phyloP scores from a whole-genome alignment of 2,888 invertebrate species.

The Hololepta plana region DNA sequence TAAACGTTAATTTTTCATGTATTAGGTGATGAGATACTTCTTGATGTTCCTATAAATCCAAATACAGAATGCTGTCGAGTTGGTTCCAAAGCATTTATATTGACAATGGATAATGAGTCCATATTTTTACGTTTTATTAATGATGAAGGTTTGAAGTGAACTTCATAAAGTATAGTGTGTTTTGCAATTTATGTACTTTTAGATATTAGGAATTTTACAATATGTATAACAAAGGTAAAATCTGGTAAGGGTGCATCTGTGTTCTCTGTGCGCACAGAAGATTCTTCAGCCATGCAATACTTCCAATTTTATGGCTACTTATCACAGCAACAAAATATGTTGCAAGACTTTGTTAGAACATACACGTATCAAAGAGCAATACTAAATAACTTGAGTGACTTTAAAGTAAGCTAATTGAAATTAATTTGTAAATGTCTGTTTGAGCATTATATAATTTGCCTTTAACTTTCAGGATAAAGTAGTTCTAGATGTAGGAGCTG shows the following conservation, averaged over 20 bases:
- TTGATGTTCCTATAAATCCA: slow-evolving; percentile 52
- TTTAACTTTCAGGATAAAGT: slow-evolving; percentile 48
- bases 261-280: slow-evolving; percentile 91
- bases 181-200: slow-evolving; percentile 10
- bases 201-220: slow-evolving; percentile 60
- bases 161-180: slow-evolving; percentile 3
- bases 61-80: slow-evolving; percentile 56
- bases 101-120: slow-evolving; percentile 55
- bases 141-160: slow-evolving; percentile 29
- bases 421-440: background rate
- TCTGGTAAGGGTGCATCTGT: slow-evolving; percentile 60
- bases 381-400: slow-evolving; percentile 80
- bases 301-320: slow-evolving; percentile 99
- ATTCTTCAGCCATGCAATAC: slow-evolving; percentile 96
- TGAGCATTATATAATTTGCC: slow-evolving; percentile 1
- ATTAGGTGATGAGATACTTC: slow-evolving; percentile 26
- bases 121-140: slow-evolving; percentile 49
- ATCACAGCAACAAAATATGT: slow-evolving; percentile 99
- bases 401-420: slow-evolving; percentile 30
- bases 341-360: slow-evolving; percentile 98
- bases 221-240: slow-evolving; percentile 53
- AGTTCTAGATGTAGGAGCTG: slow-evolving; percentile 94
- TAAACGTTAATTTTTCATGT: no score
- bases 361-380: slow-evolving; percentile 97
- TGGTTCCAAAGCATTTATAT: slow-evolving; percentile 48